These are phyloP conservation scores for Tinamus major DNA, from an alignment of 2,797 vertebrate species.

Conservation along the genomic window DNA sequence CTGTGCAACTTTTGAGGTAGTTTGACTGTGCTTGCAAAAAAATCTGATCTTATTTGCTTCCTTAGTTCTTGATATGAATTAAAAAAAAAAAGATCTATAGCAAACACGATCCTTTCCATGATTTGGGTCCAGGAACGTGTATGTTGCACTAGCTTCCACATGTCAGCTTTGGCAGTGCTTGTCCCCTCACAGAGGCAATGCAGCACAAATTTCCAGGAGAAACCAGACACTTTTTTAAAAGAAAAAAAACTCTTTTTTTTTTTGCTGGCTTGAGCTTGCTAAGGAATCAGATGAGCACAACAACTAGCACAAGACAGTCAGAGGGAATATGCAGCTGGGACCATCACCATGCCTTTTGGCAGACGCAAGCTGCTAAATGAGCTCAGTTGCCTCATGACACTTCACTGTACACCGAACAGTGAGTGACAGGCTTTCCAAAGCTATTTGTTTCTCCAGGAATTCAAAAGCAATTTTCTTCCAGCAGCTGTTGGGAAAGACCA, in stretches of 20 bases:
- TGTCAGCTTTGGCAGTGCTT: background rate
- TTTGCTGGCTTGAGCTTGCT: background rate
- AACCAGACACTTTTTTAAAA: background rate
- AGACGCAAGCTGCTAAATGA: constrained; percentile 47
- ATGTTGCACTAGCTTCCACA: background rate
- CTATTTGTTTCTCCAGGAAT: constrained; percentile 53
- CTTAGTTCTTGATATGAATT: background rate
- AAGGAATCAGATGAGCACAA: constrained; percentile 23
- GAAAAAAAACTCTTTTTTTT: background rate
- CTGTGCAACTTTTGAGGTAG: fast-evolving
- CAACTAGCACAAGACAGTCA: background rate
- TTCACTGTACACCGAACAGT: constrained; percentile 53
- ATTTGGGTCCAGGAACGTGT: background rate
- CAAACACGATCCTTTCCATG: background rate
- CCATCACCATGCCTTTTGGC: constrained; percentile 14
- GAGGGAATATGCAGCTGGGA: background rate
- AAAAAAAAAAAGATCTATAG: background rate
- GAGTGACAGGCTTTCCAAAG: constrained; percentile 52
- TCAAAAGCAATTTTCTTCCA: constrained; percentile 41
- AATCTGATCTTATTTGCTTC: background rate
- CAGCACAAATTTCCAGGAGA: background rate
- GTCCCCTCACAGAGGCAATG: background rate
- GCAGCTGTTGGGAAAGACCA: constrained; percentile 56
- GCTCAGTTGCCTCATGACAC: constrained; percentile 57
- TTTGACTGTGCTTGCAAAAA: background rate